Conservation (phyloP, 2,797 vertebrate genomes). For the Alfaro cultratus region DNA sequence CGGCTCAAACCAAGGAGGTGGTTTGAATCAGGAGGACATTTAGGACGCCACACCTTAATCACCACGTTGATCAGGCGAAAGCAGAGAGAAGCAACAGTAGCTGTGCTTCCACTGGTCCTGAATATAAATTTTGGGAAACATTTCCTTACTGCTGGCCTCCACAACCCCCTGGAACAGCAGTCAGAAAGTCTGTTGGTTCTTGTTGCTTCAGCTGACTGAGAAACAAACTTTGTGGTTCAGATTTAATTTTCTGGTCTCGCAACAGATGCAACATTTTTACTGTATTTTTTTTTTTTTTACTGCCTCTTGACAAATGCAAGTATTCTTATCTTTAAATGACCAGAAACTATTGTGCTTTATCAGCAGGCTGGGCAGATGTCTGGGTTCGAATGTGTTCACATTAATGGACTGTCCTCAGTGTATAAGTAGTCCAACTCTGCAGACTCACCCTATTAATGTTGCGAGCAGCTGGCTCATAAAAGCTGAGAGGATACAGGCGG, state of each 20-base stretch:
- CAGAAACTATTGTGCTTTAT: background rate
- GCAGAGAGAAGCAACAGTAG: background rate
- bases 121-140: background rate
- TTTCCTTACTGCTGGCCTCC: background rate
- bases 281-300: background rate
- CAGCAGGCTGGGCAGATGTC: conserved; percentile 26
- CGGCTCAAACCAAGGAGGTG: background rate
- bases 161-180: background rate
- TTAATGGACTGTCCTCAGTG: conserved; percentile 56
- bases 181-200: background rate
- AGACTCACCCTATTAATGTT: conserved; percentile 42
- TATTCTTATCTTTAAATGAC: background rate
- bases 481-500: conserved; percentile 47
- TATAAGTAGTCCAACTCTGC: conserved; percentile 43
- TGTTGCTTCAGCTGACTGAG: background rate
- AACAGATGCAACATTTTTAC: background rate
- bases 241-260: background rate
- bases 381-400: conserved; percentile 23
- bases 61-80: background rate
- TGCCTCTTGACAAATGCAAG: background rate
- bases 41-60: background rate
- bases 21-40: background rate
- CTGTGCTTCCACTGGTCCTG: background rate
- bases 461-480: conserved; percentile 65
- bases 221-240: background rate